A percentile compares a stretch with the other conserved stretches of the same genome.
phyloP scores from a whole-genome alignment of 2,888 invertebrate species.

The Nezara viridula region DNA sequence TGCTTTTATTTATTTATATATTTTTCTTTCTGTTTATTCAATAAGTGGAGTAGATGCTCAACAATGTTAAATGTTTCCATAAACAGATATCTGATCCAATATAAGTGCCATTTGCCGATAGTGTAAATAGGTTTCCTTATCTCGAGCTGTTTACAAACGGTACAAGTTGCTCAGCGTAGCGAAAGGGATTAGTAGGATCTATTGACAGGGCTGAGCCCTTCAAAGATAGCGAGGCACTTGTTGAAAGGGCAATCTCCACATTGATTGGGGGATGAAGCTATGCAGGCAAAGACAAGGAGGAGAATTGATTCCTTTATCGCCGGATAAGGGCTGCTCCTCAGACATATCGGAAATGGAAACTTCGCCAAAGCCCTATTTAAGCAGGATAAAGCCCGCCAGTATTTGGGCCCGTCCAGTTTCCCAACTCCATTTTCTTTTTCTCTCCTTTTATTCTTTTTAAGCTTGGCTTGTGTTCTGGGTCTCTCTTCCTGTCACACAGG shows the following conservation, averaged over 20 bases:
- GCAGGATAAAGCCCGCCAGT: slow-evolving; percentile 37
- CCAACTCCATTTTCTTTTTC: slow-evolving; percentile 35
- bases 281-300: slow-evolving; percentile 35
- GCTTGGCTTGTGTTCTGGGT: neutral
- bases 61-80: neutral
- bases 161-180: neutral
- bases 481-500: neutral
- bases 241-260: slow-evolving; percentile 26
- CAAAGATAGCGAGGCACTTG: slow-evolving; percentile 28
- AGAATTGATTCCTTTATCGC: slow-evolving; percentile 34
- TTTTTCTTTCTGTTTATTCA: too few relatives aligned
- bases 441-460: slow-evolving; percentile 2
- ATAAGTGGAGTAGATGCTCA: neutral
- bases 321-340: neutral
- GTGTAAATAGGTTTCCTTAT: slow-evolving; percentile 5
- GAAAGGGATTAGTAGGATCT: slow-evolving; percentile 14
- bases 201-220: slow-evolving; percentile 23
- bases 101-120: neutral
- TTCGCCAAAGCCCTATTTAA: slow-evolving; percentile 45
- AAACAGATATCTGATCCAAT: neutral
- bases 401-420: slow-evolving; percentile 37
- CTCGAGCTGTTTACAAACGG: slow-evolving; percentile 2
- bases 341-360: slow-evolving; percentile 51
- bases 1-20: too few relatives aligned
- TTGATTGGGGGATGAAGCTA: neutral